Conservation (phyloP, 2,113 vertebrate genomes). For the Microtus richardsoni region DNA sequence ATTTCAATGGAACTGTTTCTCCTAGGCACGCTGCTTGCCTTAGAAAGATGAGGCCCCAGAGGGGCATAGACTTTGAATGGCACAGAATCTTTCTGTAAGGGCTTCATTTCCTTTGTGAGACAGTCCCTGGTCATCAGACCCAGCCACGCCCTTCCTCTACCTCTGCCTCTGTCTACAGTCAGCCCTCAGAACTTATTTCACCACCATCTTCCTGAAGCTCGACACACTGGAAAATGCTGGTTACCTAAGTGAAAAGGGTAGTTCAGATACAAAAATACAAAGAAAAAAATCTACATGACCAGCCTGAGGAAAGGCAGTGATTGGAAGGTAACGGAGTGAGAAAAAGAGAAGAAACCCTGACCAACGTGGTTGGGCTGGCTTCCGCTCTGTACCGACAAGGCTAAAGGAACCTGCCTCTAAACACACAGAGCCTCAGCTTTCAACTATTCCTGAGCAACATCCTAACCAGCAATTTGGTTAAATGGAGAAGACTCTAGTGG, state of each 20-base stretch:
- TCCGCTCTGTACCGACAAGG: not conserved
- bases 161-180: rapidly evolving
- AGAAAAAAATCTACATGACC: rapidly evolving
- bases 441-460: not conserved
- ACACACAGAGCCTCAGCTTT: not conserved
- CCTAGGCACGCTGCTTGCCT: rapidly evolving
- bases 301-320: too few relatives aligned
- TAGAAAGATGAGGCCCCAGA: not conserved
- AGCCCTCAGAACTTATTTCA: not conserved
- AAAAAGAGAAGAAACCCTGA: not conserved
- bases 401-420: not conserved
- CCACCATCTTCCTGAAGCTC: rapidly evolving
- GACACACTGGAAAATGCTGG: rapidly evolving
- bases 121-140: too few relatives aligned
- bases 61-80: rapidly evolving
- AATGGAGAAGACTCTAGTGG: not conserved
- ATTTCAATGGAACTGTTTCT: not conserved
- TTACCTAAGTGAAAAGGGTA: too few relatives aligned
- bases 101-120: not conserved
- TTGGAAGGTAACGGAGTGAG: rapidly evolving
- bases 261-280: too few relatives aligned
- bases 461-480: slow-evolving; percentile 9
- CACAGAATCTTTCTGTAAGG: not conserved
- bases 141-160: rapidly evolving
- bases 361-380: rapidly evolving